Conservation (phyloP, 2,113 vertebrate species). For the Pelodiscus sinensis region DNA sequence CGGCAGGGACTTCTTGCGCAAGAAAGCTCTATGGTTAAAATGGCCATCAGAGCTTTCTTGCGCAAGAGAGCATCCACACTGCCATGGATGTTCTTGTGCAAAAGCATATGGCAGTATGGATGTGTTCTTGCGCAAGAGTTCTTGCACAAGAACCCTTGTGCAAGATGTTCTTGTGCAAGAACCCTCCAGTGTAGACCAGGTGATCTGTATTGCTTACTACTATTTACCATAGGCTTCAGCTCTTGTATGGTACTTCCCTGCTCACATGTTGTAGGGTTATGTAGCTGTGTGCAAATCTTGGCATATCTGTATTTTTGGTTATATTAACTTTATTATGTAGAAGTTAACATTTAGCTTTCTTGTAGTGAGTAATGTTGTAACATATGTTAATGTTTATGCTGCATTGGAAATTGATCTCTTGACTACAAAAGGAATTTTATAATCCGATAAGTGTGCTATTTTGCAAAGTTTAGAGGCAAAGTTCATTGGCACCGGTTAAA, state of each 20-base stretch:
- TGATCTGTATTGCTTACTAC: slow-evolving; percentile 24
- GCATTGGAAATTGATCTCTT: slow-evolving; percentile 53
- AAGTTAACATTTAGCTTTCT: slow-evolving; percentile 65
- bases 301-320: slow-evolving; percentile 60
- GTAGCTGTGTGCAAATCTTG: slow-evolving; percentile 48
- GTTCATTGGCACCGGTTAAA: not conserved
- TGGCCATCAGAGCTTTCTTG: no score
- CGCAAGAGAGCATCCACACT: no score
- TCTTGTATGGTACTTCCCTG: slow-evolving; percentile 44
- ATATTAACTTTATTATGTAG: slow-evolving; percentile 27
- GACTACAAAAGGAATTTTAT: slow-evolving; percentile 47
- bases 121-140: no score
- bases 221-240: slow-evolving; percentile 61
- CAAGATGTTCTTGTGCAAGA: no score
- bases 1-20: no score
- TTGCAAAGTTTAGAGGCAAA: slow-evolving; percentile 39
- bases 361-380: slow-evolving; percentile 53
- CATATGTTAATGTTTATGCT: slow-evolving; percentile 56
- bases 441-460: slow-evolving; percentile 51
- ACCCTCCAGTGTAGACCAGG: not conserved
- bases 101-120: no score
- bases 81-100: no score
- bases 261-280: slow-evolving; percentile 59
- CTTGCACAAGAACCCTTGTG: no score
- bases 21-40: no score